Conservation (phyloP, 2,888 invertebrate species). For the Proisotoma minuta region DNA sequence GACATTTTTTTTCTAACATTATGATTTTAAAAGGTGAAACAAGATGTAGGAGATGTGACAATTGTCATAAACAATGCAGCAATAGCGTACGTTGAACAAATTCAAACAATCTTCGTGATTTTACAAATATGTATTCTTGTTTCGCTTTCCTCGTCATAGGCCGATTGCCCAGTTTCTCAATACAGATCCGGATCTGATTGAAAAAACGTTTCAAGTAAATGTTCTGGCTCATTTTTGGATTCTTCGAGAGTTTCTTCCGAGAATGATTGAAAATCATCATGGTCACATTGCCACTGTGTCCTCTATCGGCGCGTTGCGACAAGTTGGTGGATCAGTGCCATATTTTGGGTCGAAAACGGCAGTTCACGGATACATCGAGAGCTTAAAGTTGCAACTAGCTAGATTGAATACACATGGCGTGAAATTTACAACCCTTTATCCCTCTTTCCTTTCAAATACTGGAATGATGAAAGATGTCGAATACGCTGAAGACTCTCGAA, state of each 20-base stretch:
- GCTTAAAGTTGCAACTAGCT: conserved; percentile 5
- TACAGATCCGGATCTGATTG: conserved; percentile 1
- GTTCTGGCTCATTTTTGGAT: conserved; percentile 11
- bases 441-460: conserved; percentile 7
- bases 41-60: conserved; percentile 8
- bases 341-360: conserved; percentile 7
- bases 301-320: conserved; percentile 1
- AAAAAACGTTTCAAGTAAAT: conserved; percentile 12
- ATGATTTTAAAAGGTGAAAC: neutral
- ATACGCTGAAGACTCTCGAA: neutral
- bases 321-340: neutral
- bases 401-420: conserved; percentile 4
- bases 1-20: no score
- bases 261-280: conserved; percentile 14
- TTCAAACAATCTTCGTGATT: no score
- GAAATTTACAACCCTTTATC: conserved; percentile 9
- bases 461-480: conserved; percentile 7
- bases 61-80: conserved; percentile 12
- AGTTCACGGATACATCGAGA: conserved; percentile 8
- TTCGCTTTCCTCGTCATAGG: no score
- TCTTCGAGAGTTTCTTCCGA: conserved; percentile 4
- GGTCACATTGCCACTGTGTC: conserved; percentile 12
- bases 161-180: conserved; percentile 3
- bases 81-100: no score
- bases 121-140: no score